A percentile compares a stretch with the other conserved stretches of the same genome.
Evolutionary conservation across 1,140 invertebrate species (phyloP).

Genomic region (Condylostylus longicornis): DNA sequence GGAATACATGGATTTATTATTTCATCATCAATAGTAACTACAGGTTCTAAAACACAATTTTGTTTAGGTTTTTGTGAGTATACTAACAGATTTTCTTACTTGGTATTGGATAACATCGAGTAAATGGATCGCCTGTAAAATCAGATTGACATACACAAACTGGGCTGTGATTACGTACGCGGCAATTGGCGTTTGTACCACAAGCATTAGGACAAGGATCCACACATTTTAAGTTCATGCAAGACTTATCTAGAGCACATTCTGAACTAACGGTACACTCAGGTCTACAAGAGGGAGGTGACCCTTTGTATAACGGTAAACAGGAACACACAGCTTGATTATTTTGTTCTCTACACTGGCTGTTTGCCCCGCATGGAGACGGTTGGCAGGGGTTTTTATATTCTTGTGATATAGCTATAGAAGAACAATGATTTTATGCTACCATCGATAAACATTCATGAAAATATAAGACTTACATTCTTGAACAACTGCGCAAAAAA

Average conservation of each 20-base stretch:
- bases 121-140: conserved; percentile 41
- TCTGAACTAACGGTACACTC: conserved; percentile 54
- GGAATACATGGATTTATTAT: conserved; percentile 42
- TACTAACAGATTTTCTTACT: conserved; percentile 32
- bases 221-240: conserved; percentile 49
- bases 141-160: conserved; percentile 38
- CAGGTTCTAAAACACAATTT: conserved; percentile 23
- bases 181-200: conserved; percentile 48
- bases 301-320: conserved; percentile 53
- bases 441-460: not conserved
- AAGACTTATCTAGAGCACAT: conserved; percentile 48
- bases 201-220: conserved; percentile 59
- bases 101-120: conserved; percentile 37
- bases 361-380: conserved; percentile 64
- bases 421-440: not conserved
- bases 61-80: conserved; percentile 27
- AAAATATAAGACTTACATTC: conserved; percentile 32
- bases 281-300: conserved; percentile 47
- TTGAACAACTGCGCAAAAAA: conserved; percentile 40
- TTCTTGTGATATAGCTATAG: conserved; percentile 27
- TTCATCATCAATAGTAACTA: conserved; percentile 31
- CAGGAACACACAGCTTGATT: conserved; percentile 61
- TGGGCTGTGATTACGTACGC: conserved; percentile 43
- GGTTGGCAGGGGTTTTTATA: conserved; percentile 45
- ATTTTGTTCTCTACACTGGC: conserved; percentile 55